These are phyloP conservation scores for Maconellicoccus hirsutus DNA, from an alignment of 1,140 invertebrate species.

Conservation along the genomic window DNA sequence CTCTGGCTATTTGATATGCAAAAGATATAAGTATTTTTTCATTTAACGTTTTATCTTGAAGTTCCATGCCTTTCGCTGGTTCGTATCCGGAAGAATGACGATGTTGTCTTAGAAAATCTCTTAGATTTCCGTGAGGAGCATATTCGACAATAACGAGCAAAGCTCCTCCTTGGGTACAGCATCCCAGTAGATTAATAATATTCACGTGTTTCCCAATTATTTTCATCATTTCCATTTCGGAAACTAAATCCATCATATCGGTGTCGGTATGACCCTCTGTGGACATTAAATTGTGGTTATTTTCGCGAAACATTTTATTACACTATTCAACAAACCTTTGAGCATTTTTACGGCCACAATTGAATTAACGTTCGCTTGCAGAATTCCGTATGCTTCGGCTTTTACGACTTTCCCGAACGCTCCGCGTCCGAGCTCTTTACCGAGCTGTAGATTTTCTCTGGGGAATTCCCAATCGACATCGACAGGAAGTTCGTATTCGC, in stretches of 20 bases:
- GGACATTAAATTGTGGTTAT: too few species aligned
- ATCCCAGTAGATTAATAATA: constrained; percentile 92
- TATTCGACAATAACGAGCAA: constrained; percentile 95
- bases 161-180: constrained; percentile 89
- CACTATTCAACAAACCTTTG: constrained; percentile 75
- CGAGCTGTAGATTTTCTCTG: constrained; percentile 60
- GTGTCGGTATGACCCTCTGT: constrained; percentile 87
- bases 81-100: constrained; percentile 43
- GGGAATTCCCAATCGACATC: constrained; percentile 87
- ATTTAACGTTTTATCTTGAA: constrained; percentile 43
- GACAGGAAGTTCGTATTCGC: constrained; percentile 86
- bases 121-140: constrained; percentile 85
- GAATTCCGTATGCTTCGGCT: constrained; percentile 61
- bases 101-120: constrained; percentile 69
- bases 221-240: constrained; percentile 99
- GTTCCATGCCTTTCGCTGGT: constrained; percentile 47
- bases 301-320: too few species aligned
- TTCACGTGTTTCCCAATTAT: constrained; percentile 96
- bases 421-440: constrained; percentile 79
- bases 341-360: constrained; percentile 97
- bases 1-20: constrained; percentile 89
- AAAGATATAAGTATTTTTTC: constrained; percentile 88
- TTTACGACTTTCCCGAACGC: constrained; percentile 90
- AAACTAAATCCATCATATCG: constrained; percentile 91
- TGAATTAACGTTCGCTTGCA: constrained; percentile 51